Evolutionary conservation across 2,113 vertebrate genomes (phyloP), one percentile per base, ranked within the genome.

Genomic region (Gorsachius goisagi): DNA sequence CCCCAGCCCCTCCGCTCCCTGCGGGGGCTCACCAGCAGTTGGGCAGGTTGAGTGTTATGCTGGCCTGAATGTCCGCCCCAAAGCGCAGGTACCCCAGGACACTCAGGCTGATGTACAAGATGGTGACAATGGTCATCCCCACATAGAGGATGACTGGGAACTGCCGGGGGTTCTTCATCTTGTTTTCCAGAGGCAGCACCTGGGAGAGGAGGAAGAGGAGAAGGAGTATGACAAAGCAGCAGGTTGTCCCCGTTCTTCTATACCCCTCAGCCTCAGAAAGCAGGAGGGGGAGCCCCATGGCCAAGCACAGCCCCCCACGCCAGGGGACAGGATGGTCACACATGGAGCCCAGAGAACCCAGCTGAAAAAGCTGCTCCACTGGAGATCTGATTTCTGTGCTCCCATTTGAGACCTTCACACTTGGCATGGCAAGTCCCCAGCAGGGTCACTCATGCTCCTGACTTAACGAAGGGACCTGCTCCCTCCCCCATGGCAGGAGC

Each of bases 161-260:
- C 11, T 97, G 98, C 85, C 92, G 96, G 1, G 99, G 99, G 28
- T 98, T 98, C 97, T 99, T 99, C 99, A 99, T 99, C 97, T 99
- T 99, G 94, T 99, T 99, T 97, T 99, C 99, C 89, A 99, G 98
- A 14, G 99, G 99, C 30, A 99, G 98, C 35, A 99, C 98, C 99
- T 99, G 86, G 21, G 9, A 81, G 7, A 89, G 30, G 56, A 50
- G 39, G 12, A 77, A 44, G 32, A 39, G 37, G 37, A 91, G 23
- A 30, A 91, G 18, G 37, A 49, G 23, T 81, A 81, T 15, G 41
- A 79, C 47, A 82, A 19, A 66, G 60, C 53, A 73, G 45, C 33
- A 83, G 15, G 28, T 41, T 90, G 9, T 5, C n/a, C 21, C 30
- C 0, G 0, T 35, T 56, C 21, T 45, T 67, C 56, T 71, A 15